Evolutionary conservation across 2,797 vertebrate genomes (phyloP).

Genomic region (Sus cebifrons): DNA sequence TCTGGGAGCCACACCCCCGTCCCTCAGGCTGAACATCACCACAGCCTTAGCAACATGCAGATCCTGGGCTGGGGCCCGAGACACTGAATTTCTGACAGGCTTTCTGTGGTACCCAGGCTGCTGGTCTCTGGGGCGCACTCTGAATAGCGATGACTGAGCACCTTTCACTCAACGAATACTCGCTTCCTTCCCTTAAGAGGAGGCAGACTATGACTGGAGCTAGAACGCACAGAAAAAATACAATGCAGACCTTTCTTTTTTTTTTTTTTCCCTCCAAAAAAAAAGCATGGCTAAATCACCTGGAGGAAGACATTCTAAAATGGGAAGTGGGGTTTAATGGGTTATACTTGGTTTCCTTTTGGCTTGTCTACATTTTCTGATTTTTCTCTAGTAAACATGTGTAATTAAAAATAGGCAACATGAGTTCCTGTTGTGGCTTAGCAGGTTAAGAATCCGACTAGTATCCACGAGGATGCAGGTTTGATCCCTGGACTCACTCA

Average conservation of each 20-base stretch:
- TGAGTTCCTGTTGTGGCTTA: too few relatives aligned
- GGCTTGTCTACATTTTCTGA: neutral
- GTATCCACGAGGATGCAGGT: too few relatives aligned
- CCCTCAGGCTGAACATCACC: neutral
- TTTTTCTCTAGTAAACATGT: constrained; percentile 37
- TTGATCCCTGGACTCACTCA: too few relatives aligned
- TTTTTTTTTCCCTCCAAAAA: too few relatives aligned
- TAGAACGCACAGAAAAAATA: neutral
- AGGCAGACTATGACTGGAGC: neutral
- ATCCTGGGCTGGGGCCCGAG: neutral
- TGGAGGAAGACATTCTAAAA: constrained; percentile 32
- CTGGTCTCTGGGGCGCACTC: neutral
- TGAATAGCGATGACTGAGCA: neutral
- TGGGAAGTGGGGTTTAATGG: neutral
- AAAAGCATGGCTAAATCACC: neutral
- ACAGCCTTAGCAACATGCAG: neutral
- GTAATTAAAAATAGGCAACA: neutral
- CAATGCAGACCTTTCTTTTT: too few relatives aligned
- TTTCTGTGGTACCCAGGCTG: neutral
- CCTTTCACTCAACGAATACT: neutral
- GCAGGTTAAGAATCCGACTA: too few relatives aligned
- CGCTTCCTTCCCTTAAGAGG: neutral
- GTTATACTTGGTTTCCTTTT: neutral
- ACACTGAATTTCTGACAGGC: neutral
- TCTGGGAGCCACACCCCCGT: neutral